phyloP scores from a whole-genome alignment of 2,888 invertebrate genomes.

The Escarpia spicata region DNA sequence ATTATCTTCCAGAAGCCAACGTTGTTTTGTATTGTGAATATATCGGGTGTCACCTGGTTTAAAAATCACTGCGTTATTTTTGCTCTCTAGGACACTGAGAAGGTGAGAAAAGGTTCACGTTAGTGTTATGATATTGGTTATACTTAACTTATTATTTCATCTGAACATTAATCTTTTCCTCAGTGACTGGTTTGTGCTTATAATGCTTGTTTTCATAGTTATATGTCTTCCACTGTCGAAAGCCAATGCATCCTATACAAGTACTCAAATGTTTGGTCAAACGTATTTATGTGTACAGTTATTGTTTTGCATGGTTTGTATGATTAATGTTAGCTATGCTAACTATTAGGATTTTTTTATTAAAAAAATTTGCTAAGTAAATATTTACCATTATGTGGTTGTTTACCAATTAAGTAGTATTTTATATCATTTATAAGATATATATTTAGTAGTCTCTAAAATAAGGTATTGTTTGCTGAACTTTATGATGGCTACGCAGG shows the following conservation, averaged over 20 bases:
- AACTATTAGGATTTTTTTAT: not conserved
- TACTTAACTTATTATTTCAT: not conserved
- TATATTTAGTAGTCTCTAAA: not conserved
- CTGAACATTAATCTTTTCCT: not conserved
- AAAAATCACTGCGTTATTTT: not conserved
- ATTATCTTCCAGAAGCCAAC: not conserved
- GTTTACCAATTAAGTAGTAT: not conserved
- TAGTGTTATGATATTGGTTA: not conserved
- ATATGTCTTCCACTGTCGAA: not conserved
- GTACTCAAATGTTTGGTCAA: not conserved
- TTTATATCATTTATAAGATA: not conserved
- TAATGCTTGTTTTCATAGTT: not conserved
- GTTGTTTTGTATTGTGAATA: not conserved
- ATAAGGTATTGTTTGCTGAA: not conserved
- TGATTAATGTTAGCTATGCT: not conserved
- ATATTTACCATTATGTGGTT: not conserved
- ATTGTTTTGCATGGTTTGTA: not conserved
- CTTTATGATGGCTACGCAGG: not conserved
- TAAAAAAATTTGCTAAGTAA: not conserved
- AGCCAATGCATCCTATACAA: not conserved
- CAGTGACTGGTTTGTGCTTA: not conserved
- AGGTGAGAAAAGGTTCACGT: not conserved
- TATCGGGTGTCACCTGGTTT: not conserved
- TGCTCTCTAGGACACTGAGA: not conserved
- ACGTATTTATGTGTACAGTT: not conserved